Conservation (phyloP, 2,888 invertebrate genomes). For the Octodonta nipae region DNA sequence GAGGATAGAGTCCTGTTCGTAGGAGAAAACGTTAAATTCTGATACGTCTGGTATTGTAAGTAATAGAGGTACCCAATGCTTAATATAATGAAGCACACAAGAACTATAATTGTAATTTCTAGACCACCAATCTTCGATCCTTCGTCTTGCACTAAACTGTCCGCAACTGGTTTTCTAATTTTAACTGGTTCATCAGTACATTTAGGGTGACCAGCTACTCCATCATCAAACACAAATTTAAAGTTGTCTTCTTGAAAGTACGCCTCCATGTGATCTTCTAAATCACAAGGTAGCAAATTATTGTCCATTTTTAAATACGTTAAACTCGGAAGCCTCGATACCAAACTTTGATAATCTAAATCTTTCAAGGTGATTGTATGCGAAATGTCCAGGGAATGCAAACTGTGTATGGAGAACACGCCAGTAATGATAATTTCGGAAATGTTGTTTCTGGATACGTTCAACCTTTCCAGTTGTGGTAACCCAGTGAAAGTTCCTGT, state of each 20-base stretch:
- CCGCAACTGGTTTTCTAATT: constrained; percentile 5
- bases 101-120: constrained; percentile 18
- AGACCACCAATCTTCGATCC: constrained; percentile 10
- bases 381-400: constrained; percentile 30
- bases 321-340: constrained; percentile 26
- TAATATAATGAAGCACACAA: constrained; percentile 20
- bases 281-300: constrained; percentile 27
- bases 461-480: constrained; percentile 27
- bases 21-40: constrained; percentile 9
- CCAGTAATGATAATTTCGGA: constrained; percentile 23
- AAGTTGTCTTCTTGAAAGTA: constrained; percentile 27
- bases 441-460: constrained; percentile 27
- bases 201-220: constrained; percentile 15
- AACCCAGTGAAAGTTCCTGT: constrained; percentile 27
- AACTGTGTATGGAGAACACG: constrained; percentile 25
- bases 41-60: constrained; percentile 22
- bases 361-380: constrained; percentile 26
- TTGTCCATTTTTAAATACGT: constrained; percentile 25
- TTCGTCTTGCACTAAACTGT: not conserved
- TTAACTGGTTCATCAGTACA: constrained; percentile 17
- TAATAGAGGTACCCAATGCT: constrained; percentile 24
- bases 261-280: constrained; percentile 27
- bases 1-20: constrained; percentile 15
- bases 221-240: constrained; percentile 21
- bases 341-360: constrained; percentile 27